Evolutionary conservation across 1,140 invertebrate species (phyloP).

Genomic region (Megalopta genalis): DNA sequence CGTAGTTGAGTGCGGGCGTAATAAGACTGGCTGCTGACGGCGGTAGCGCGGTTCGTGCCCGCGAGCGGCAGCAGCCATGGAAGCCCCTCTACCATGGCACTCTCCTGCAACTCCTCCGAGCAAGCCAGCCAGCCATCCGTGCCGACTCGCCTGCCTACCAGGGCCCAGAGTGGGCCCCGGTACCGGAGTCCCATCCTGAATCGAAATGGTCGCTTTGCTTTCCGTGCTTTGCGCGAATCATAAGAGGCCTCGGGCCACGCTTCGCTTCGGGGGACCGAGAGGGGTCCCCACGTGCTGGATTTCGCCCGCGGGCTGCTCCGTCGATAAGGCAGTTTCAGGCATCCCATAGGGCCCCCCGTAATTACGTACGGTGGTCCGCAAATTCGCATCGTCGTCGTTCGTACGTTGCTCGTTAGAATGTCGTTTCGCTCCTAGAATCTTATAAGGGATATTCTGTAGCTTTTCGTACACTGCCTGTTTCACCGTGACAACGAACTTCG

Average conservation of each 20-base stretch:
- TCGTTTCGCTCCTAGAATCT: too few species aligned
- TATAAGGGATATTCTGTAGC: too few species aligned
- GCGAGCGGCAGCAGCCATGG: conserved; percentile 56
- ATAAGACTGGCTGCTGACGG: conserved; percentile 69
- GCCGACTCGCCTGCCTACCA: conserved; percentile 43
- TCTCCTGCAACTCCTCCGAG: conserved; percentile 55
- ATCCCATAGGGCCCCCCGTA: neutral
- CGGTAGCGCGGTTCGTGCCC: conserved; percentile 66
- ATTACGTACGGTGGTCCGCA: neutral
- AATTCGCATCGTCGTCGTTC: too few species aligned
- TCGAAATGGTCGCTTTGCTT: conserved; percentile 49
- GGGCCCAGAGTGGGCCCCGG: conserved; percentile 41
- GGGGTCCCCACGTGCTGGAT: conserved; percentile 52
- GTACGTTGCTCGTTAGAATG: too few species aligned
- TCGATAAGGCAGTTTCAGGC: conserved; percentile 45
- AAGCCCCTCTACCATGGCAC: conserved; percentile 60
- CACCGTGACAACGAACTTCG: too few species aligned
- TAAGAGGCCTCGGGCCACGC: conserved; percentile 11
- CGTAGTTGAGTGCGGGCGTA: conserved; percentile 71
- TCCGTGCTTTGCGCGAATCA: conserved; percentile 41
- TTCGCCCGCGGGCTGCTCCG: conserved; percentile 32
- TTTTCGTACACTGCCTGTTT: too few species aligned
- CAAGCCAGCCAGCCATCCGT: conserved; percentile 47
- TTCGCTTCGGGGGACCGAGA: conserved; percentile 38
- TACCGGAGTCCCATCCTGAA: conserved; percentile 43